Evolutionary conservation across 2,113 vertebrate species (phyloP).

Genomic region (Climacteris rufus): DNA sequence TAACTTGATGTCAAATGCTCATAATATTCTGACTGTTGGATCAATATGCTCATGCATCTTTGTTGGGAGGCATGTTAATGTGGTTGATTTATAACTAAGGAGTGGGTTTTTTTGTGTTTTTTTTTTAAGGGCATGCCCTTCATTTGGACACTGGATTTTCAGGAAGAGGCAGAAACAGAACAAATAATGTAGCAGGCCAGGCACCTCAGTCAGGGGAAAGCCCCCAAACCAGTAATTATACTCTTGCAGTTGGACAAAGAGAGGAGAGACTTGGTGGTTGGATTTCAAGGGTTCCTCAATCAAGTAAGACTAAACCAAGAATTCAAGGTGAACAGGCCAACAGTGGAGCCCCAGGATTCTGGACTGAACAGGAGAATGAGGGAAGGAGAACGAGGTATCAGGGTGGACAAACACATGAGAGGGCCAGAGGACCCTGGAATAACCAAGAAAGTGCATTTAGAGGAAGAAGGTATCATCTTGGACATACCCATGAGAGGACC

Average conservation of each 20-base stretch:
- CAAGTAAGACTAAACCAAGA: slow-evolving; percentile 42
- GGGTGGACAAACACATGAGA: neutral
- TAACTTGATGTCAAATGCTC: neutral
- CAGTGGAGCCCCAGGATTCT: slow-evolving; percentile 29
- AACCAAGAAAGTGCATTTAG: neutral
- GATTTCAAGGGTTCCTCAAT: slow-evolving; percentile 3
- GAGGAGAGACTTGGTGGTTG: neutral
- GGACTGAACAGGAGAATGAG: slow-evolving; percentile 44
- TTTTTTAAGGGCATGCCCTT: neutral
- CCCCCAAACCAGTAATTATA: neutral
- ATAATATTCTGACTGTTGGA: neutral
- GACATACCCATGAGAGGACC: neutral
- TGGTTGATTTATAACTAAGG: neutral
- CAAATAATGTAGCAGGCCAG: neutral
- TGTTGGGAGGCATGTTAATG: neutral
- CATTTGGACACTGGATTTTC: neutral
- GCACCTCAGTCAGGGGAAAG: neutral
- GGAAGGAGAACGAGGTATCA: neutral
- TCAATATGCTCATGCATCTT: neutral
- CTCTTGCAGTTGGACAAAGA: slow-evolving; percentile 10
- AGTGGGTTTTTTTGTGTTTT: neutral
- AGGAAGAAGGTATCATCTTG: neutral
- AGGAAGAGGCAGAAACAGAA: slow-evolving; percentile 35
- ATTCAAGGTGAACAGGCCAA: slow-evolving; percentile 2
- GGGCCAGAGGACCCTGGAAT: neutral